phyloP scores from a whole-genome alignment of 2,797 vertebrate species.

The Capromys pilorides region DNA sequence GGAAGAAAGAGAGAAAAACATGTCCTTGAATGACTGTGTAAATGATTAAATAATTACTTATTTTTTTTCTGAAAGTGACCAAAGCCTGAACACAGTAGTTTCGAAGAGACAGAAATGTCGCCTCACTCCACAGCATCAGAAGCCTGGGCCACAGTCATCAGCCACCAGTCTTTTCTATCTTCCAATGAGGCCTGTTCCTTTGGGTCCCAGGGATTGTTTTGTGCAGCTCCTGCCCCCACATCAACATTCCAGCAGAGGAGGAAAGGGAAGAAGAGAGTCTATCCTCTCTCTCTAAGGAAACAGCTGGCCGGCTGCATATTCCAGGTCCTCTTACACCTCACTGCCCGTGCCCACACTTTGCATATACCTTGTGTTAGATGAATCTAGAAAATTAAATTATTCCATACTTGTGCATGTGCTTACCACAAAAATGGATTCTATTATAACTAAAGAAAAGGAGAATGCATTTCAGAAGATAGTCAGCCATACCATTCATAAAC shows the following conservation, averaged over 20 bases:
- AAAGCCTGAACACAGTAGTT: not conserved
- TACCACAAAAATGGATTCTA: not conserved
- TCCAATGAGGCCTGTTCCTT: not conserved
- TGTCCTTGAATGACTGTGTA: not conserved
- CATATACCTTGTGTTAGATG: not conserved
- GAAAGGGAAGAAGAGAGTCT: not conserved
- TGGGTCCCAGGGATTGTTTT: not conserved
- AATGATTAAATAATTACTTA: conserved; percentile 13
- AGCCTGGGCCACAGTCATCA: not conserved
- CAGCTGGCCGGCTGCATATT: not conserved
- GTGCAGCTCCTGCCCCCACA: not conserved
- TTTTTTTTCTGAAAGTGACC: conserved; percentile 37
- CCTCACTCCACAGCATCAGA: not conserved
- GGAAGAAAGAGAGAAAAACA: not conserved
- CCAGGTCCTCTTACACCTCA: not conserved
- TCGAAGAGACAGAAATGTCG: not conserved
- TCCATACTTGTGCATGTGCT: not conserved
- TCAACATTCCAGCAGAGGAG: not conserved
- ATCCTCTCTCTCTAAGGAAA: not conserved
- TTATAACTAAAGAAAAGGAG: not conserved
- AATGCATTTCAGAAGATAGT: not conserved
- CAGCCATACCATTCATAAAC: not conserved
- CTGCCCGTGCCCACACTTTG: not conserved
- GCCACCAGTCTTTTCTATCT: not conserved
- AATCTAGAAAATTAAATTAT: not conserved